These are phyloP conservation scores for Siderastrea radians DNA, from an alignment of 92 coral and sea anemone genomes.

Conservation along the genomic window DNA sequence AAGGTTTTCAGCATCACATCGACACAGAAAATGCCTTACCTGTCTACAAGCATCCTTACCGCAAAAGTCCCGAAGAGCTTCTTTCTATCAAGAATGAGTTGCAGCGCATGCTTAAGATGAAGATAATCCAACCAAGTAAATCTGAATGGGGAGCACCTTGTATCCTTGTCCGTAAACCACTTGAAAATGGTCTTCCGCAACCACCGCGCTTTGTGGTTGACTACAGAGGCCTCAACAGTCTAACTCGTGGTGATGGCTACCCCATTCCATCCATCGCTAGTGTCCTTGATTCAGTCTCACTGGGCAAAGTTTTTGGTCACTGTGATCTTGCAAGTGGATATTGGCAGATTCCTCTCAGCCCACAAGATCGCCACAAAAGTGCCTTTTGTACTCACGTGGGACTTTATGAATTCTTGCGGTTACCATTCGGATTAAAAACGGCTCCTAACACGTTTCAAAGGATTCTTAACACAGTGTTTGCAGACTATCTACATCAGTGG, in stretches of 20 bases:
- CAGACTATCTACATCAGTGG: no score
- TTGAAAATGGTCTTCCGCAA: conserved; percentile 39
- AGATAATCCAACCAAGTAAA: conserved; percentile 57
- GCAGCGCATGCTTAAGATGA: conserved; percentile 54
- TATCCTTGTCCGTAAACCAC: no score
- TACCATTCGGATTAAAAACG: no score
- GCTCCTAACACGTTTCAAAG: no score
- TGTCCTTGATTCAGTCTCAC: neutral
- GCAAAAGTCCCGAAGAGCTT: conserved; percentile 53
- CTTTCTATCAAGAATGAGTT: conserved; percentile 55
- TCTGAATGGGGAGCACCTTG: no score
- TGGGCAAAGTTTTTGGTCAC: no score
- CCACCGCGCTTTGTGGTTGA: conserved; percentile 70
- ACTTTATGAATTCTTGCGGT: no score
- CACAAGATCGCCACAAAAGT: no score
- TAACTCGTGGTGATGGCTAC: conserved; percentile 9
- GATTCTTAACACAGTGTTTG: no score
- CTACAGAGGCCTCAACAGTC: conserved; percentile 31
- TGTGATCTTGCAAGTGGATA: neutral
- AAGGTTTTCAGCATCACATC: conserved; percentile 12
- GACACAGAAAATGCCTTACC: conserved; percentile 51
- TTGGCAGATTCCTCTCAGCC: conserved; percentile 17
- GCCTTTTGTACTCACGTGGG: no score
- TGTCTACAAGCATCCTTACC: conserved; percentile 57
- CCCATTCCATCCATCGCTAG: conserved; percentile 43